Percentiles rank a stretch among this genome's conserved stretches.
These are phyloP conservation scores for Lordiphosa clarofinis DNA, from an alignment of 1,140 invertebrate genomes.

Conservation along the genomic window DNA sequence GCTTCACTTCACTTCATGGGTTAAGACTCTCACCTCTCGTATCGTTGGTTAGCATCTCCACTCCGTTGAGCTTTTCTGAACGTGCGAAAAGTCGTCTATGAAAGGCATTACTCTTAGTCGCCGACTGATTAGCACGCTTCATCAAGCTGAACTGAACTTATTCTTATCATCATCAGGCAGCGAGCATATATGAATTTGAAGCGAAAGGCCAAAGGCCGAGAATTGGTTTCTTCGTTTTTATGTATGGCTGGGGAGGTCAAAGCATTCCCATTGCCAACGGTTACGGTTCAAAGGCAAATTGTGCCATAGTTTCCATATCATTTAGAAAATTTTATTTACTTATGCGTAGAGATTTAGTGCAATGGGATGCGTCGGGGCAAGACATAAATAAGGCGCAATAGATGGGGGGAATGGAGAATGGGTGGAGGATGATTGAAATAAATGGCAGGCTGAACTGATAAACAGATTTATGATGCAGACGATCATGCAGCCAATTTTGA, in stretches of 20 bases:
- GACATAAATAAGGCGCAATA: constrained; percentile 47
- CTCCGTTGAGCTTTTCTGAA: constrained; percentile 12
- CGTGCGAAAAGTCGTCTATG: constrained; percentile 53
- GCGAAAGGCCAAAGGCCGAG: background rate
- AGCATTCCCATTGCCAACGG: constrained; percentile 24
- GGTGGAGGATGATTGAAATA: constrained; percentile 3
- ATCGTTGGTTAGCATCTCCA: constrained; percentile 40
- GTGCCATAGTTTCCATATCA: constrained; percentile 28
- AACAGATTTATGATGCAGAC: too few relatives aligned
- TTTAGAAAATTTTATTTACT: constrained; percentile 1
- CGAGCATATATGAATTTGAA: constrained; percentile 11
- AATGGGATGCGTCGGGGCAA: constrained; percentile 41
- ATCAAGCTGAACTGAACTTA: constrained; percentile 34
- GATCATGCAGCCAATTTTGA: too few relatives aligned
- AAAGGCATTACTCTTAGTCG: constrained; percentile 1
- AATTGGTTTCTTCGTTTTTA: constrained; percentile 13
- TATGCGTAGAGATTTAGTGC: constrained; percentile 25
- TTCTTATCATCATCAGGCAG: constrained; percentile 3
- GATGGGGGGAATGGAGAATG: too few relatives aligned
- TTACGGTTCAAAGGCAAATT: constrained; percentile 37
- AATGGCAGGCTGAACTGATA: too few relatives aligned
- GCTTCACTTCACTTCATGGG: constrained; percentile 10
- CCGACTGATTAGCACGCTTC: constrained; percentile 61
- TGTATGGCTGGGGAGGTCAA: constrained; percentile 34
- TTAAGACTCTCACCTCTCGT: constrained; percentile 26